A percentile compares a stretch with the other conserved stretches of the same genome.
Evolutionary conservation across 2,888 invertebrate species (phyloP).

Genomic region (Rhorus exstirpatorius): DNA sequence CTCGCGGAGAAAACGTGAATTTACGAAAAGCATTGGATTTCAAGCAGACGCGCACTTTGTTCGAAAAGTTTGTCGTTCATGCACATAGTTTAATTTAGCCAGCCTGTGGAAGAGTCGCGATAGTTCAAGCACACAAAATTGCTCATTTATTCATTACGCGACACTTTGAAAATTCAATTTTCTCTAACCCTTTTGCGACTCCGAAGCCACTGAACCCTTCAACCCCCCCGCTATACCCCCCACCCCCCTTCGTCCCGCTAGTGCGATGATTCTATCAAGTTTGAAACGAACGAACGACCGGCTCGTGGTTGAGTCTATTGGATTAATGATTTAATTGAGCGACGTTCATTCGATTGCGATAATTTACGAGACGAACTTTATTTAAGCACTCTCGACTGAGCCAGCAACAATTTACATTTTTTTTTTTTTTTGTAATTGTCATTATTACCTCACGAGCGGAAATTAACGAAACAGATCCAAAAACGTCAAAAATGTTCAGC

Average conservation of each 20-base stretch:
- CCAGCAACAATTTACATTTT: background rate
- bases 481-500: background rate
- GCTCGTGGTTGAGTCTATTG: constrained; percentile 41
- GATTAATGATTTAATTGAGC: constrained; percentile 56
- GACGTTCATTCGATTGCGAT: constrained; percentile 62
- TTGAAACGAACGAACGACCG: constrained; percentile 42
- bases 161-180: constrained; percentile 68
- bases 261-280: constrained; percentile 53
- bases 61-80: constrained; percentile 26
- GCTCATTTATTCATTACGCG: constrained; percentile 65
- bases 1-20: too few relatives aligned
- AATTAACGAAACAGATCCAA: background rate
- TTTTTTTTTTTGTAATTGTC: background rate
- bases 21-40: background rate
- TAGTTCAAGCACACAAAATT: constrained; percentile 32
- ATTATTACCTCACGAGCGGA: background rate
- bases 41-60: background rate
- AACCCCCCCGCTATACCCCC: constrained; percentile 19
- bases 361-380: constrained; percentile 46
- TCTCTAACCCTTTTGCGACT: constrained; percentile 27
- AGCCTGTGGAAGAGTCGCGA: constrained; percentile 17
- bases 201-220: constrained; percentile 30
- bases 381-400: background rate
- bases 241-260: constrained; percentile 12
- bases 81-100: constrained; percentile 31